Base-by-base conservation (phyloP, 1,140 invertebrate genomes). In the Caerostris extrusa region DNA sequence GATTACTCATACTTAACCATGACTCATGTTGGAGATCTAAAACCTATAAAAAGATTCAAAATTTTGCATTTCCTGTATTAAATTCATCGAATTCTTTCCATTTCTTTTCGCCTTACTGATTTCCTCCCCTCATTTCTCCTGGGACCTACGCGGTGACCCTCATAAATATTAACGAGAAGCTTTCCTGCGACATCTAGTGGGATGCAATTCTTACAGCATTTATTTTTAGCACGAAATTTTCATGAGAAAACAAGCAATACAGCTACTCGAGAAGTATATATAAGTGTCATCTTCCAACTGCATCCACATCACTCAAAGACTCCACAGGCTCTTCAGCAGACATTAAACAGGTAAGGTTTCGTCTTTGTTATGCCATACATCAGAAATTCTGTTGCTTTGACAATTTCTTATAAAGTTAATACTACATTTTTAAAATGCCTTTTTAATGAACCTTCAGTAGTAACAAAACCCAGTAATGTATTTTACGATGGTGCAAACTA, bases 161-260 rank as follows among this genome's bases (percentile, higher is more conserved):
- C 71, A 77, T 77, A 77, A 77, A 77, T 77, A 77, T 77, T 77
- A 64, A 64, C 12, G 17, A 17, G 4, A 50, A 12, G 71, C 8
- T 17, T 77, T 77, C 71, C 34, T 77, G 71, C 71, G 34, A 12
- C 71, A 77, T 53, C 50, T 53, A 50, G 34, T 77, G 71, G 34
- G 71, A 77, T 77, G 19, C 71, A 77, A 77, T 50, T 12, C 4
- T 77, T 50, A 67, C n/a, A 3, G 4, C 3, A 77, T 77, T 77
- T 77, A 77, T 77, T 77, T 77, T 77, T 77, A 77, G 71, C 34
- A 50, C 34, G 10, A 77, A 77, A 50, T 77, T 12, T 50, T 50
- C 5, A 17, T 14, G 12, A 10, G 17, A 14, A 3, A 14, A 64
- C 17, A 5, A 64, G 17, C 67, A 10, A 50, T 77, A 3, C 34